phyloP scores from a whole-genome alignment of 1,140 invertebrate species.

The Bombus terrestris region DNA sequence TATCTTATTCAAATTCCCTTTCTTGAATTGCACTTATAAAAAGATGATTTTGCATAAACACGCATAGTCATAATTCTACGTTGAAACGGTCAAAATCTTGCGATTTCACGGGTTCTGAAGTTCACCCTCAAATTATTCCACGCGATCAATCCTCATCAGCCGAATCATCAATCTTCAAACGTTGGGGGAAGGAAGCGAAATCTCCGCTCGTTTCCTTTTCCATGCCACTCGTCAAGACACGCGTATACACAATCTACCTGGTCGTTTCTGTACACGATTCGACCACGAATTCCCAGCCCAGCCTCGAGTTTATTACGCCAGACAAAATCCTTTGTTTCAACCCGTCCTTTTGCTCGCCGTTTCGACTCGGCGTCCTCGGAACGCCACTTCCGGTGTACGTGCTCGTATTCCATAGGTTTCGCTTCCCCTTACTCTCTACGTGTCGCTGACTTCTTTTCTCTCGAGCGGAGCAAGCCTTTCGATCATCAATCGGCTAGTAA shows the following conservation, averaged over 20 bases:
- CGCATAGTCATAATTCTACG: neutral
- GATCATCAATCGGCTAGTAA: slow-evolving; percentile 32
- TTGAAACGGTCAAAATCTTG: too few species aligned
- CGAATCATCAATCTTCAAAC: slow-evolving; percentile 11
- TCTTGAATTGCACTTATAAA: neutral
- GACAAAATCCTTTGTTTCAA: slow-evolving; percentile 49
- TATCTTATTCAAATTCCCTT: neutral
- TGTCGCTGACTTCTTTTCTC: slow-evolving; percentile 7
- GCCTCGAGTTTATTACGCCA: too few species aligned
- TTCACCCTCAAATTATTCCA: slow-evolving; percentile 2
- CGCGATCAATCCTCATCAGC: slow-evolving; percentile 26
- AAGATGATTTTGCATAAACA: neutral
- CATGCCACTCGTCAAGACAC: neutral
- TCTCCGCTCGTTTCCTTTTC: slow-evolving; percentile 4
- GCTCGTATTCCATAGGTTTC: slow-evolving; percentile 38
- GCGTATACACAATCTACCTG: too few species aligned
- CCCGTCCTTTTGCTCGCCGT: neutral
- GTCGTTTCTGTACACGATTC: neutral
- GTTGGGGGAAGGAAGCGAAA: neutral
- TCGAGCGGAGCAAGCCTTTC: neutral
- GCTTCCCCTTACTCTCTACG: neutral
- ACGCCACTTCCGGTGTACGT: slow-evolving; percentile 44
- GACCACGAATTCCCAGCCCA: too few species aligned
- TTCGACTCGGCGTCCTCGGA: slow-evolving; percentile 20
- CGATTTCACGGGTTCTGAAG: neutral